A percentile compares a stretch with the other conserved stretches of the same genome.
Evolutionary conservation across 2,797 vertebrate species (phyloP).

Genomic region (Spheniscus humboldti): DNA sequence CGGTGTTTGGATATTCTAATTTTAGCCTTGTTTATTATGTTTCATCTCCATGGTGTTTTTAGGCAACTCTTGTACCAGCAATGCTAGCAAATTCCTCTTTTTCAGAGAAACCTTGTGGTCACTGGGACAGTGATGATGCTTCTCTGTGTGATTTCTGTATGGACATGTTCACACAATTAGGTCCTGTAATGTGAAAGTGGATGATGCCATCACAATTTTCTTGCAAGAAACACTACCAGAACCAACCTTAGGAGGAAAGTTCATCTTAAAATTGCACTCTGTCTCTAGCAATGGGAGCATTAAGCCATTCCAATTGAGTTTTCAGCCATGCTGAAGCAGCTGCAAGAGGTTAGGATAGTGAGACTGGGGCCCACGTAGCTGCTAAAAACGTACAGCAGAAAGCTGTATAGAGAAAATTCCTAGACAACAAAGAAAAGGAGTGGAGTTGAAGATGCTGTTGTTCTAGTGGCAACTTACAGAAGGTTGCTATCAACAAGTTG

Average conservation of each 20-base stretch:
- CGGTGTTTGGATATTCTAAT: conserved; percentile 29
- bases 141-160: neutral
- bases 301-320: neutral
- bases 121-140: neutral
- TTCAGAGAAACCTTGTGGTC: neutral
- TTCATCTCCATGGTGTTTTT: conserved; percentile 48
- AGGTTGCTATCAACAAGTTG: conserved; percentile 14
- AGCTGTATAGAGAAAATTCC: neutral
- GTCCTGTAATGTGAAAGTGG: neutral
- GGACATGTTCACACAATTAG: neutral
- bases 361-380: neutral
- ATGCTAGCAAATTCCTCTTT: neutral
- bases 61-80: conserved; percentile 7
- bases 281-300: neutral
- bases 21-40: conserved; percentile 52
- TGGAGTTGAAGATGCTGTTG: neutral
- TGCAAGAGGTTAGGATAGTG: neutral
- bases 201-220: neutral
- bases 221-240: neutral
- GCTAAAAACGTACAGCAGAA: neutral
- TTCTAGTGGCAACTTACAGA: neutral
- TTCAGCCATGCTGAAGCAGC: neutral
- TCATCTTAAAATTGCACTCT: neutral
- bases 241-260: neutral
- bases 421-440: neutral